These are phyloP conservation scores for Helogale parvula DNA, from an alignment of 2,113 vertebrate species.

Conservation along the genomic window DNA sequence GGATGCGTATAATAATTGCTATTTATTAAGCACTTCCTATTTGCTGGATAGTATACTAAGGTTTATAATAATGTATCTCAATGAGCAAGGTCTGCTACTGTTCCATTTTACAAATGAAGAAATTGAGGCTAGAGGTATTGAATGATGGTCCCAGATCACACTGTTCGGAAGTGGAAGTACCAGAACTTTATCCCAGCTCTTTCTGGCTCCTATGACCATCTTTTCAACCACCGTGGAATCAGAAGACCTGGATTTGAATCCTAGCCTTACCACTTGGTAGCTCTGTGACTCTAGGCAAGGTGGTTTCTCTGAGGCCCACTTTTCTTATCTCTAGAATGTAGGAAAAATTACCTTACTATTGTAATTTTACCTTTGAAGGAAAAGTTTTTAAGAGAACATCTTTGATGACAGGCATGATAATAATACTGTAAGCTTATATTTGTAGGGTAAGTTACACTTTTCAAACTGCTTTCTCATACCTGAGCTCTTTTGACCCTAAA, in stretches of 20 bases:
- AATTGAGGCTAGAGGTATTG: not conserved
- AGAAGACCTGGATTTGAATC: not conserved
- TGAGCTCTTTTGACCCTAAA: not conserved
- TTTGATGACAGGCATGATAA: not conserved
- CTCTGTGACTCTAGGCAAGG: not conserved
- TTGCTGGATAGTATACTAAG: not conserved
- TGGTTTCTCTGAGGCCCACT: slow-evolving; percentile 9
- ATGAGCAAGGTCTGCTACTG: not conserved
- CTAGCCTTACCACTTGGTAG: not conserved
- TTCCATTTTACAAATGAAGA: slow-evolving; percentile 40
- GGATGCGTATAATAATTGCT: not conserved
- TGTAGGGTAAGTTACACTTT: slow-evolving; percentile 10
- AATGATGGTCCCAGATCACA: not conserved
- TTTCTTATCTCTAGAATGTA: slow-evolving; percentile 33
- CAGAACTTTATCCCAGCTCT: not conserved
- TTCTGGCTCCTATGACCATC: not conserved
- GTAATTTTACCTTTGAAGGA: not conserved
- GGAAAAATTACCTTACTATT: not conserved
- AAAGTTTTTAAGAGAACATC: not conserved
- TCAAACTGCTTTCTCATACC: not conserved
- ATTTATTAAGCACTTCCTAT: not conserved
- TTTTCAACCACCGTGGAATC: not conserved
- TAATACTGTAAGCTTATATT: not conserved
- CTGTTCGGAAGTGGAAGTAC: not conserved
- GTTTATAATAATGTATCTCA: not conserved